phyloP scores from a whole-genome alignment of 2,888 invertebrate species.

The Atherix ibis region DNA sequence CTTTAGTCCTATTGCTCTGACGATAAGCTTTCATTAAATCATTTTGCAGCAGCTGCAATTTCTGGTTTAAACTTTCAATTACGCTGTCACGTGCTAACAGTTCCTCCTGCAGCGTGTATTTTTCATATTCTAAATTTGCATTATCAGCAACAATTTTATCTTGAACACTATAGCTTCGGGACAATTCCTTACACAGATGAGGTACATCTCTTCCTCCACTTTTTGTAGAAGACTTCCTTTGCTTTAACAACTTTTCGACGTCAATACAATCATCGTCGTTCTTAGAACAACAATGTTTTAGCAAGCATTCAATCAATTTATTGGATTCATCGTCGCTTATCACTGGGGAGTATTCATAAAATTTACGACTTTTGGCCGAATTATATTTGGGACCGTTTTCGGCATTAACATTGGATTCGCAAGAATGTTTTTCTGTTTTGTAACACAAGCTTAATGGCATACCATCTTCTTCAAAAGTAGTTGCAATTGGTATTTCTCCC shows the following conservation, averaged over 20 bases:
- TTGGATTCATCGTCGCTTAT: not conserved
- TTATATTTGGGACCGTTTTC: no score
- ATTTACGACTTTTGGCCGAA: no score
- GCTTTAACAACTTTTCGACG: slow-evolving; percentile 23
- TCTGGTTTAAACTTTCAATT: slow-evolving; percentile 11
- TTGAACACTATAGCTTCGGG: slow-evolving; percentile 49
- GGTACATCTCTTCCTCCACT: slow-evolving; percentile 15
- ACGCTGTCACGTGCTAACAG: slow-evolving; percentile 7
- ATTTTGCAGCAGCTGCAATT: slow-evolving; percentile 9
- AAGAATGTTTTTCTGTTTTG: no score
- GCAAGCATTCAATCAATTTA: no score
- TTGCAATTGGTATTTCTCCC: slow-evolving; percentile 20
- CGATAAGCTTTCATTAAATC: slow-evolving; percentile 8
- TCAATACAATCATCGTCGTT: slow-evolving; percentile 1
- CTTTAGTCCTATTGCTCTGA: slow-evolving; percentile 2
- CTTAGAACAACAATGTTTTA: no score
- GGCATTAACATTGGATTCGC: no score
- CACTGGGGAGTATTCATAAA: not conserved
- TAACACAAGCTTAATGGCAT: slow-evolving; percentile 8
- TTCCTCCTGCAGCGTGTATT: slow-evolving; percentile 29
- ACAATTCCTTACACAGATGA: slow-evolving; percentile 32
- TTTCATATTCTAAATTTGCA: slow-evolving; percentile 48
- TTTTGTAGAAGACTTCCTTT: slow-evolving; percentile 37
- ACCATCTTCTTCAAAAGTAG: slow-evolving; percentile 25
- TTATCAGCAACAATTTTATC: slow-evolving; percentile 51